Evolutionary conservation across 2,888 invertebrate genomes (phyloP).

Genomic region (Cosmia pyralina): DNA sequence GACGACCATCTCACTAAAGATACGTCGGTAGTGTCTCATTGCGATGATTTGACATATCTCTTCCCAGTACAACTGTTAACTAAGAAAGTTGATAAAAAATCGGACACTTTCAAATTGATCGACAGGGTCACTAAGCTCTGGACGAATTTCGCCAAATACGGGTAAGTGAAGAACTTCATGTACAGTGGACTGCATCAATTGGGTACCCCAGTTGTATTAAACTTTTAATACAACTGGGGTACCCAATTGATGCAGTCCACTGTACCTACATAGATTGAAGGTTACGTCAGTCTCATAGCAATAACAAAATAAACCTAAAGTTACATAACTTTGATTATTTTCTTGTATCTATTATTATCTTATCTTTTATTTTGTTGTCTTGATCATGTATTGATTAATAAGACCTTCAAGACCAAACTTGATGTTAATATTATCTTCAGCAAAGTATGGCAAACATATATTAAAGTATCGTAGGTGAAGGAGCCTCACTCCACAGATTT

Average conservation of each 20-base stretch:
- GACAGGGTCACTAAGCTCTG: conserved; percentile 75
- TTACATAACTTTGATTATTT: not conserved
- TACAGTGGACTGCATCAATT: no score
- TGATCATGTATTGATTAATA: no score
- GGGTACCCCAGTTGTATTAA: no score
- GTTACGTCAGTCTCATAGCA: not conserved
- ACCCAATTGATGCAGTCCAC: no score
- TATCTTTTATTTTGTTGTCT: no score
- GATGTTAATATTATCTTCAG: not conserved
- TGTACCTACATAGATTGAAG: not conserved
- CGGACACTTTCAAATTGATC: conserved; percentile 72
- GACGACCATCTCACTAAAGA: conserved; percentile 53
- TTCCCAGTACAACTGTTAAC: conserved; percentile 67
- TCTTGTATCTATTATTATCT: no score
- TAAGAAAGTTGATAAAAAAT: conserved; percentile 65
- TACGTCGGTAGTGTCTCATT: conserved; percentile 68
- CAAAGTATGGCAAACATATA: not conserved
- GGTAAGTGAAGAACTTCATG: conserved; percentile 69
- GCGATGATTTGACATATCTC: conserved; percentile 76
- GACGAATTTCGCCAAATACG: conserved; percentile 83
- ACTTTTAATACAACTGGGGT: no score
- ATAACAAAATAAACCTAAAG: not conserved
- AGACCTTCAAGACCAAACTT: not conserved
- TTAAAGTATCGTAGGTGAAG: not conserved
- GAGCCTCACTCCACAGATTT: not conserved